Base-by-base conservation (phyloP, 1,140 invertebrate species). In the Pseudomyrmex gracilis region DNA sequence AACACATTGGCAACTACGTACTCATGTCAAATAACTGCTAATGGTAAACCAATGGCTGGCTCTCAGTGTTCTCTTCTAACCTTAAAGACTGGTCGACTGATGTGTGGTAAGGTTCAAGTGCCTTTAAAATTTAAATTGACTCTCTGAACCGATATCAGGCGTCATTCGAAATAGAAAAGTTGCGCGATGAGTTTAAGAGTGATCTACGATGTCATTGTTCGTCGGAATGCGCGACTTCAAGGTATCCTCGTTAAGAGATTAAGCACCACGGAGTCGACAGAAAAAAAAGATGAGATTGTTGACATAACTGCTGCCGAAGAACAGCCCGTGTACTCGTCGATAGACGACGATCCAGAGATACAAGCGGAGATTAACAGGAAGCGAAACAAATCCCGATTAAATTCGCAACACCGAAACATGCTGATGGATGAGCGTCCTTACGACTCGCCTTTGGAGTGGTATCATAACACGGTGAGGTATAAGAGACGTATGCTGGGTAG, bases 381-480 rank as follows among this genome's bases (percentile, higher is more conserved):
- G 55, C 93, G 96, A 73, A 95, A 96, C 80, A 96, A 96, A 91
- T 97, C 96, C 1, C 88, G 95, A 9, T 90, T 97, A 4, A 89
- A 87, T 24, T n/a, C 68, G 1, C 53, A 87, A 7, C 94, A 97
- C 87, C 92, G 94, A 58, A 96, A 96, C 90, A 92, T 96, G 13
- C 73, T 97, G 1, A 80, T 94, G 43, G 94, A 93, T 57, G 84
- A 85, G 84, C 80, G 87, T 22, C 96, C 96, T 9, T 96, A 95
- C 78, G 55, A 91, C 2, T 88, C 95, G 68, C 84, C 94, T 4
- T 83, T 91, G 3, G 92, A 89, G 0, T 95, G 93, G 93, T 91
- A 90, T 83, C 96, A 97, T 86, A 55, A 94, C 10, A 96, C 95
- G 0, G 90, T 96, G 1, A 95, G 94, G 78, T 97, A 96, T 88